These are phyloP conservation scores for Hanleya hanleyi DNA, from an alignment of 2,888 invertebrate species.

Conservation along the genomic window DNA sequence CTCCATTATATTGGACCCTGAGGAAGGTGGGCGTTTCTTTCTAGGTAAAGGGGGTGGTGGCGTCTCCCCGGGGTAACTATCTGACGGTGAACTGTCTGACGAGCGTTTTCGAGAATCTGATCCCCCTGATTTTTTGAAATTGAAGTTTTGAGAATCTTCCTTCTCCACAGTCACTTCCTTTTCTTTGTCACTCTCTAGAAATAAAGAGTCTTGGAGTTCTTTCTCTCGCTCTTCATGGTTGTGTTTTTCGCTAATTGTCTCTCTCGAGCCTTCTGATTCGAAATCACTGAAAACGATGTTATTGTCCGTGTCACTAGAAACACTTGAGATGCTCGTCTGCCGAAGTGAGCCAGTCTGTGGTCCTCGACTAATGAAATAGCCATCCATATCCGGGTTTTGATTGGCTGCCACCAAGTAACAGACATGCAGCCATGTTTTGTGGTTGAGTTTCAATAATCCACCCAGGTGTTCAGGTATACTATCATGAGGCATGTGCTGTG, in stretches of 20 bases:
- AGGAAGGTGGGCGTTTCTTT: conserved; percentile 56
- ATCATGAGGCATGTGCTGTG: conserved; percentile 90
- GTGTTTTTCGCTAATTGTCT: conserved; percentile 76
- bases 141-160: conserved; percentile 5
- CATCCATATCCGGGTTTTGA: conserved; percentile 48
- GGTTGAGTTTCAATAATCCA: conserved; percentile 88
- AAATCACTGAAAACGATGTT: conserved; percentile 59
- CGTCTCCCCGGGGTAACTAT: neutral
- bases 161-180: conserved; percentile 44
- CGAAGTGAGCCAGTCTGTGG: conserved; percentile 11
- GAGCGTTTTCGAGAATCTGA: conserved; percentile 34
- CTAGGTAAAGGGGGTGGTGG: conserved; percentile 34
- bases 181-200: conserved; percentile 52
- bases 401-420: conserved; percentile 56
- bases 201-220: conserved; percentile 55
- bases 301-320: conserved; percentile 49
- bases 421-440: conserved; percentile 88
- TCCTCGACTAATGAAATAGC: conserved; percentile 50
- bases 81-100: conserved; percentile 22
- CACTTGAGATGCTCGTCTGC: conserved; percentile 34
- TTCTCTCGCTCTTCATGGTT: conserved; percentile 78
- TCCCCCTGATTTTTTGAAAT: neutral
- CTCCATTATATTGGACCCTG: conserved; percentile 50
- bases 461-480: conserved; percentile 92
- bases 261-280: conserved; percentile 64